A percentile compares a stretch with the other conserved stretches of the same genome.
Evolutionary conservation across 2,113 vertebrate genomes (phyloP).

Genomic region (Leuciscus idus): DNA sequence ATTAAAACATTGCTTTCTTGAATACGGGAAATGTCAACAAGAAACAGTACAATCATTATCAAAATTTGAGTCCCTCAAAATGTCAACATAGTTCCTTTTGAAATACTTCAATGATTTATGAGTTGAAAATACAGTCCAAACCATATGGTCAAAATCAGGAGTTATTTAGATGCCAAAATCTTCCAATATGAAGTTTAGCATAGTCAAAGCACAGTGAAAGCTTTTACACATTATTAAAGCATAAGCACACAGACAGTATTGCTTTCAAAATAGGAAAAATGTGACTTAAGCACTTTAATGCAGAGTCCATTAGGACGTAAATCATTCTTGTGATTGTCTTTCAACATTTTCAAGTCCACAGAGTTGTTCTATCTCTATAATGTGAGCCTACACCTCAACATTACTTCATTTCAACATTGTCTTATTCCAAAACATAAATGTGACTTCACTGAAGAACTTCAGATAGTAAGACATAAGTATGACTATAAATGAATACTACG

Average conservation of each 20-base stretch:
- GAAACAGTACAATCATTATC: not conserved
- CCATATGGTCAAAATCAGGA: constrained; percentile 45
- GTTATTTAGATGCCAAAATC: constrained; percentile 42
- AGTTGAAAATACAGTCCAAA: constrained; percentile 53
- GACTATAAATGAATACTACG: not conserved
- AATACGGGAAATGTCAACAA: constrained; percentile 43
- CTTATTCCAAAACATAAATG: not conserved
- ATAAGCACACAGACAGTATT: constrained; percentile 16
- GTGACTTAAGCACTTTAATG: not conserved
- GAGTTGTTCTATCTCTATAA: not conserved
- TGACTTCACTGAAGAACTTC: not conserved
- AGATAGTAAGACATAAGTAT: constrained; percentile 6
- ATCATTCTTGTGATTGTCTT: constrained; percentile 41
- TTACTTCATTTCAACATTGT: constrained; percentile 6
- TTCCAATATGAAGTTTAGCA: constrained; percentile 39
- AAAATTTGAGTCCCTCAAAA: constrained; percentile 4
- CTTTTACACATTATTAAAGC: constrained; percentile 22
- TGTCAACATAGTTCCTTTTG: not conserved
- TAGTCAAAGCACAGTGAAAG: constrained; percentile 38
- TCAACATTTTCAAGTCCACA: constrained; percentile 14
- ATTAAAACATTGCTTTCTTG: constrained; percentile 42
- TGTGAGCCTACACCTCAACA: not conserved
- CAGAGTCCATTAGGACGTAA: constrained; percentile 21
- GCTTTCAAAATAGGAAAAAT: not conserved
- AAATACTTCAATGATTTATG: not conserved